phyloP scores from a whole-genome alignment of 2,888 invertebrate species.

The Parnassius mnemosyne region DNA sequence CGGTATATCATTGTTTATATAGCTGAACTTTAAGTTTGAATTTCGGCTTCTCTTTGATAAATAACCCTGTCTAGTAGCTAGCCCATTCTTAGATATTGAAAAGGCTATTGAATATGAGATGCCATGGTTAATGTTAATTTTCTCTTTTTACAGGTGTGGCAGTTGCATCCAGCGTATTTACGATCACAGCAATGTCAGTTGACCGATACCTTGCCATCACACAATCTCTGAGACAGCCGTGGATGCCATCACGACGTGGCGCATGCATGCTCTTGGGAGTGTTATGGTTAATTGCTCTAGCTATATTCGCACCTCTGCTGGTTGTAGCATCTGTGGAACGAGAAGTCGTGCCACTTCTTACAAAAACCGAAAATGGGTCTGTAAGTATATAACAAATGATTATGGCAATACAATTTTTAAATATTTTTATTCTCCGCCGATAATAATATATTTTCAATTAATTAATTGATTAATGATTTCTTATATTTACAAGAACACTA shows the following conservation, averaged over 20 bases:
- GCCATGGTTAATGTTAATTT: background rate
- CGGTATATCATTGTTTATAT: too few relatives aligned
- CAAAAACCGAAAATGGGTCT: constrained; percentile 58
- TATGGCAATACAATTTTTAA: too few relatives aligned
- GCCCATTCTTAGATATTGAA: too few relatives aligned
- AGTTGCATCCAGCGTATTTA: constrained; percentile 89
- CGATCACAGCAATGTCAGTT: constrained; percentile 89
- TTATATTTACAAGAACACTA: too few relatives aligned
- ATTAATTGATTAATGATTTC: too few relatives aligned
- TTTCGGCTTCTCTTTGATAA: too few relatives aligned
- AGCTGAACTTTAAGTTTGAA: too few relatives aligned
- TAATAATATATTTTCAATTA: too few relatives aligned
- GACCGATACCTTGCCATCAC: constrained; percentile 88
- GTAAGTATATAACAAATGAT: constrained; percentile 43
- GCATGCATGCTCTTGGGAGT: constrained; percentile 82
- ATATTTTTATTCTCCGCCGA: too few relatives aligned
- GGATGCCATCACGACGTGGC: constrained; percentile 84
- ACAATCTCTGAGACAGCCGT: constrained; percentile 85
- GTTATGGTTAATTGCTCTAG: constrained; percentile 84
- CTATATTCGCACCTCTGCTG: constrained; percentile 85
- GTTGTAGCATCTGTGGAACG: constrained; percentile 71
- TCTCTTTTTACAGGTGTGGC: constrained; percentile 82
- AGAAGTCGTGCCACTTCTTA: constrained; percentile 59
- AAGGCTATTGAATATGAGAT: too few relatives aligned
- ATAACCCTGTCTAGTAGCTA: too few relatives aligned